Conservation (phyloP, 2,888 invertebrate genomes). For the Scrobipalpa costella region DNA sequence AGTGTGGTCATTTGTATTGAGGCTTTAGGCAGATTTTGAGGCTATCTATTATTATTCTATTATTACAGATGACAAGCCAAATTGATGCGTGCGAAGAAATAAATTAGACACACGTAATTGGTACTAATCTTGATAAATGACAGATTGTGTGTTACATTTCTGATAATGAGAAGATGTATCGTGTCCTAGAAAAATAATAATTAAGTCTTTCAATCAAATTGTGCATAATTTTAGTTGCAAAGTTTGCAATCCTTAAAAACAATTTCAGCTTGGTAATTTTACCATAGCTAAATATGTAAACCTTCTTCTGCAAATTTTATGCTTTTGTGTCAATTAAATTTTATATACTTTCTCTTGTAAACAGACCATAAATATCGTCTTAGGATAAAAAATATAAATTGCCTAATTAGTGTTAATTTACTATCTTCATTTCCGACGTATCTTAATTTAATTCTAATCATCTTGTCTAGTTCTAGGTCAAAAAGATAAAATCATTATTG, state of each 20-base stretch:
- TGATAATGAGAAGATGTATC: not conserved
- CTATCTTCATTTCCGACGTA: not conserved
- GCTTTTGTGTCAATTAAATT: not conserved
- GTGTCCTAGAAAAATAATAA: not conserved
- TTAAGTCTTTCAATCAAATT: not conserved
- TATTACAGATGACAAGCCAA: constrained; percentile 18
- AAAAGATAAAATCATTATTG: not conserved
- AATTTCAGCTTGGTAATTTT: no score
- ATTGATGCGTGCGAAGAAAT: constrained; percentile 14
- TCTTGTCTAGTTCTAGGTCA: not conserved
- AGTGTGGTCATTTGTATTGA: constrained; percentile 18
- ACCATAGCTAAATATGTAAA: no score
- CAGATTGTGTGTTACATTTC: constrained; percentile 11
- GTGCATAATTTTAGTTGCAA: not conserved
- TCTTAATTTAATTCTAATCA: constrained; percentile 2
- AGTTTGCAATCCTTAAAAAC: no score
- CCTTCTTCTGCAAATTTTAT: not conserved
- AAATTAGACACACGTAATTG: constrained; percentile 20
- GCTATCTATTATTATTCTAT: constrained; percentile 17
- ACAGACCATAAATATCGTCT: constrained; percentile 5
- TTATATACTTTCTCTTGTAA: constrained; percentile 4
- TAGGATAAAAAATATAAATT: constrained; percentile 9
- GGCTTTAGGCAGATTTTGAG: not conserved
- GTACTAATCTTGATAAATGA: constrained; percentile 19
- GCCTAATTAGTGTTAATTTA: constrained; percentile 6